Evolutionary conservation across 2,888 invertebrate genomes (phyloP), one percentile per base, ranked within the genome.

Genomic region (Flabesymbios commensalis): DNA sequence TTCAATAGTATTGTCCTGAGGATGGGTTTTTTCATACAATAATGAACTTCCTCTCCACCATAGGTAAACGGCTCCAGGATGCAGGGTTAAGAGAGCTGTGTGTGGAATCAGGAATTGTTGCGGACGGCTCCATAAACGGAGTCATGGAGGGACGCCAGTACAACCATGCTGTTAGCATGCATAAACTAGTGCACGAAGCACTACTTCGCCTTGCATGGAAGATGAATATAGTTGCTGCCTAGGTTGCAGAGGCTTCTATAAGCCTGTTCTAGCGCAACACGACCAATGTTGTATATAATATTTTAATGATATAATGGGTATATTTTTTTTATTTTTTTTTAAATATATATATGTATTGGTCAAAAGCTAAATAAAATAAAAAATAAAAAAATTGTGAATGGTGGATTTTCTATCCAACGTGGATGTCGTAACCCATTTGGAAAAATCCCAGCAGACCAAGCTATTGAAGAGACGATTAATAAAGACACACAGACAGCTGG

Each of bases 1-100:
- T 57, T 57, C 32, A 29, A 52, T 31, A 42, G 42, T 17, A 24
- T 70, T 22, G 43, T 70, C 19, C 22, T 70, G 3, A 55, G 59
- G 56, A 55, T 68, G 59, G 68, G 68, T 22, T 48, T 33, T 70
- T 70, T 47, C 67, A 71, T 42, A 67, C 59, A 10, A 26, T 60
- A 24, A 61, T 62, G 41, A 65, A 60, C n/a, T 41, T 68, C 14
- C 33, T 70, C n/a, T 48, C 63, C 2, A 59, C 66, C 28, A 61
- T 70, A 36, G 62, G 56, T 14, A 70, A 71, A 36, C 28, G 59
- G 45, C 67, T 71, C 52, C n/a, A 39, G 7, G 59, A 62, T 59
- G 68, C 62, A n/a, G 68, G 70, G 3, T 43, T 71, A 14, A 5
- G 57, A 29, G 64, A 71, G 47, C 17, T 71, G 14, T 28, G 54